Evolutionary conservation across 2,797 vertebrate genomes (phyloP), one percentile per base, ranked within the genome.

Genomic region (Myotis findleyi): DNA sequence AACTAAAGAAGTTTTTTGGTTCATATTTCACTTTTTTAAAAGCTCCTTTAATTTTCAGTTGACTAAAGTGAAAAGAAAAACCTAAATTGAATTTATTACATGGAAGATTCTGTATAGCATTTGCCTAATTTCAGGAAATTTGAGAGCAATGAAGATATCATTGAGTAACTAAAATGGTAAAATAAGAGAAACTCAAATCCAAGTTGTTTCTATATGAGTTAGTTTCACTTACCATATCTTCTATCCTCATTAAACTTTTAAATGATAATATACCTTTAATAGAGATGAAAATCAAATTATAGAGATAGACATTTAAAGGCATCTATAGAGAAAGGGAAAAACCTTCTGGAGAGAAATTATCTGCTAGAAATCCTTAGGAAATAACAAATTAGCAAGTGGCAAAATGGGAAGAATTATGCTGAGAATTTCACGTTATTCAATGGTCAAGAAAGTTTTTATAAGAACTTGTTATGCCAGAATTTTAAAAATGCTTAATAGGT

Each of bases 51-150:
- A 30, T 83, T 75, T 91, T 73, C 64, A 53, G 23, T 68, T 66
- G 75, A 68, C 21, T 30, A 93, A 23, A 86, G 12, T 81, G 53
- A 93, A 86, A 81, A 21, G 33, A 89, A 49, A 93, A 85, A 51
- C 23, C 18, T 79, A 51, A 84, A 64, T 36, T 66, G 47, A 4
- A 84, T 64, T 76, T 79, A 79, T 72, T 92, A 84, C 5, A 81
- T 81, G 33, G 89, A 86, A 69, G 68, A 80, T 59, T 89, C 87
- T 81, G 25, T 25, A 59, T 17, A 89, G 36, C 72, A 53, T 69
- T 57, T 47, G 12, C 68, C 57, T 89, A 80, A 81, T 86, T 81
- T 89, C 49, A 81, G 57, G 38, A 69, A 95, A 95, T 75, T 75
- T 51, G n/a, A 51, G 27, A 68, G 27, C 44, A 91, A 36, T 88